Evolutionary conservation across 2,888 invertebrate species (phyloP).

Genomic region (Sphaerophoria rueppellii): DNA sequence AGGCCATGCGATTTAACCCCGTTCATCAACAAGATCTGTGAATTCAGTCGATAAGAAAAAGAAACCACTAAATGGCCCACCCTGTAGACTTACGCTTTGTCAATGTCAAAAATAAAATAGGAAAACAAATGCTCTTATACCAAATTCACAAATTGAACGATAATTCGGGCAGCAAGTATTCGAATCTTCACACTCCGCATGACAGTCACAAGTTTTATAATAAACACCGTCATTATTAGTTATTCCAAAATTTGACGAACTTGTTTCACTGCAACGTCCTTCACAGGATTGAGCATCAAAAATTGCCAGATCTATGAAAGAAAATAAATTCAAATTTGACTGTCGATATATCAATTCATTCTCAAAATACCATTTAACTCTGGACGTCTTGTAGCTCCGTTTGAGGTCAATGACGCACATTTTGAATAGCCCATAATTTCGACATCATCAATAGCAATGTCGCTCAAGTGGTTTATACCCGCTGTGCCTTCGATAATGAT

Average conservation of each 20-base stretch:
- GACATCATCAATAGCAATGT: constrained; percentile 92
- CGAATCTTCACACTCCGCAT: constrained; percentile 83
- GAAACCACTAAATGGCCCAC: too few relatives aligned
- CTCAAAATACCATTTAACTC: constrained; percentile 9
- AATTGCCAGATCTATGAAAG: constrained; percentile 73
- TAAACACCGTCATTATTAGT: constrained; percentile 69
- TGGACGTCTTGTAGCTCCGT: not conserved
- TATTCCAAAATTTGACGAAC: constrained; percentile 53
- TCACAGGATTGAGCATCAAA: constrained; percentile 83
- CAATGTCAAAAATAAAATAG: too few relatives aligned
- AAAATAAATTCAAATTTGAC: too few relatives aligned
- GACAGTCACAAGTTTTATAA: constrained; percentile 84
- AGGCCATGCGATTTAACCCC: too few relatives aligned
- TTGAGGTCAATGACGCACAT: constrained; percentile 68
- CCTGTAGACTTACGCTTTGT: too few relatives aligned
- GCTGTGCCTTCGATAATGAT: constrained; percentile 90
- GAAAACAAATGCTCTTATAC: too few relatives aligned
- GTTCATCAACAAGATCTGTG: too few relatives aligned
- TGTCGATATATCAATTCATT: too few relatives aligned
- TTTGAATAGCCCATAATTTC: constrained; percentile 83
- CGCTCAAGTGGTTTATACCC: constrained; percentile 87
- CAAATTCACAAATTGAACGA: constrained; percentile 83
- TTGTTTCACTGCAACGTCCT: constrained; percentile 82
- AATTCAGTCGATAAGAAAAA: too few relatives aligned
- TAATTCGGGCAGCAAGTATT: constrained; percentile 88